Base-by-base conservation (phyloP, 2,888 invertebrate species). In the Sialis lutaria region DNA sequence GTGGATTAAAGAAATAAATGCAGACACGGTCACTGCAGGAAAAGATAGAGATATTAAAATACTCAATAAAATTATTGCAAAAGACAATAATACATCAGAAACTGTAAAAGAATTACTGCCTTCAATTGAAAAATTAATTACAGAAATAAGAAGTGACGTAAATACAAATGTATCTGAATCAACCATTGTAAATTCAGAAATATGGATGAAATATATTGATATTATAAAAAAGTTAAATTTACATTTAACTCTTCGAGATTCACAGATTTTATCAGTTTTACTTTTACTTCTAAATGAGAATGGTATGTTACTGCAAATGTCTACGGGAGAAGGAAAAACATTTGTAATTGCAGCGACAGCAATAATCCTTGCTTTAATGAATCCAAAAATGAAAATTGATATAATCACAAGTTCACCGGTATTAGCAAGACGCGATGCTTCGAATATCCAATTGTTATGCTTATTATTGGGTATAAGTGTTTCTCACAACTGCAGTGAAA, bases 241-340 rank as follows among this genome's bases (percentile, higher is more conserved):
- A 7, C 49, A 49, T 35, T 53, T 53, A 12, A 10, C 47, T 48
- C 46, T 58, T 4, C 52, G 57, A 9, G 53, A 51, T 12, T 52
- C 58, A 4, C 58, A 59, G 46, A 52, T 50, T 42, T 47, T 59
- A 10, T 47, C 58, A 1, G 50, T 58, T 6, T 47, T 57, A n/a
- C 48, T 53, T 37, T 50, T 59, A 35, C 40, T 56, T 31, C 42
- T 13, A 1, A 50, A 53, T 40, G 33, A 53, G 6, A 22, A 22
- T 22, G 54, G 53, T n/a, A 49, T 51, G 8, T 44, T 64, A 35
- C 51, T 57, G 7, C 60, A 64, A 50, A 56, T 64, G 6, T 53
- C 56, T 39, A 65, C 64, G 6, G 65, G 65, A 2, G 64, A 65
- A 53, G 64, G 64, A 34, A 64, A 64, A 50, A 57, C 63, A 0